phyloP scores from a whole-genome alignment of 64 coral and sea anemone species.

The Trachythela sp. region DNA sequence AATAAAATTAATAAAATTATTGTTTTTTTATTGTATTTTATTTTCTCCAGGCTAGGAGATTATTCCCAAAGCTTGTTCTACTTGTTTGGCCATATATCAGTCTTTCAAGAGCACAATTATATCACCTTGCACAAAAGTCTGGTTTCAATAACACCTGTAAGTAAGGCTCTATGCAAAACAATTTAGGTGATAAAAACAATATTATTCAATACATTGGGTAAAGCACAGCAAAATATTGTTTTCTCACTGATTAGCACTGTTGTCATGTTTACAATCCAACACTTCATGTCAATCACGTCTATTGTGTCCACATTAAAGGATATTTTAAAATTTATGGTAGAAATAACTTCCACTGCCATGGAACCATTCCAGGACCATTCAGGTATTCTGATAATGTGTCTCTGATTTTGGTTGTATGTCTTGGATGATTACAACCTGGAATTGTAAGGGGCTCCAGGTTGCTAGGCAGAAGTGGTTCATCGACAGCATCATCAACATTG shows the following conservation, averaged over 20 bases:
- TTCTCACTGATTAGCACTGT: background rate
- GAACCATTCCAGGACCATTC: background rate
- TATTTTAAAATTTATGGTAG: background rate
- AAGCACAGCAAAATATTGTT: background rate
- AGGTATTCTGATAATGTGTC: background rate
- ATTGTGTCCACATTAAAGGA: background rate
- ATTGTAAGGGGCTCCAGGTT: background rate
- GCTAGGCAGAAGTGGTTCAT: background rate
- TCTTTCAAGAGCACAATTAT: background rate
- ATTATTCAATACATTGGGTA: background rate
- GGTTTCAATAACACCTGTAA: background rate
- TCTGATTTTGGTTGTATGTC: background rate
- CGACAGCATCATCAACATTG: background rate
- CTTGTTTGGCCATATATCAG: background rate
- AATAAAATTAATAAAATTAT: no score
- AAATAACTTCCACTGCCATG: background rate
- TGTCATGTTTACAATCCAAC: background rate
- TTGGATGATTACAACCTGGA: background rate
- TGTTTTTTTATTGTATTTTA: background rate
- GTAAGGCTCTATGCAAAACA: background rate
- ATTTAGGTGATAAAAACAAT: background rate
- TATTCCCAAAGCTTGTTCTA: background rate
- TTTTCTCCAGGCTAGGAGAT: background rate
- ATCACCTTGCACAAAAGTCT: background rate
- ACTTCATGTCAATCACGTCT: background rate